Evolutionary conservation across 2,888 invertebrate genomes (phyloP).

Genomic region (Lithophane socia): DNA sequence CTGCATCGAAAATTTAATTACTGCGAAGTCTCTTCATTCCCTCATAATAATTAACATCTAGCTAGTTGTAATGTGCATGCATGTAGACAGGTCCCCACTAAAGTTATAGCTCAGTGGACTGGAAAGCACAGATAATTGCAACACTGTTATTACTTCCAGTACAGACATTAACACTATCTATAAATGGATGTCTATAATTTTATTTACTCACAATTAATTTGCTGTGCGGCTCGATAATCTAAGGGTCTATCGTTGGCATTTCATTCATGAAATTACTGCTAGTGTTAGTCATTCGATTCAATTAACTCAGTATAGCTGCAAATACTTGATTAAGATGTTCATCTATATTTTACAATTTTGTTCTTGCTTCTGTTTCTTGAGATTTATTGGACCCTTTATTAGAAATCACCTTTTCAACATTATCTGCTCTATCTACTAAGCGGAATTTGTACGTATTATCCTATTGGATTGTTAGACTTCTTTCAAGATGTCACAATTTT

Average conservation of each 20-base stretch:
- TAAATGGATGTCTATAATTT: slow-evolving; percentile 55
- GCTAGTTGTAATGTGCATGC: slow-evolving; percentile 33
- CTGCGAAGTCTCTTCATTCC: slow-evolving; percentile 23
- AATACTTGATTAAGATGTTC: slow-evolving; percentile 34
- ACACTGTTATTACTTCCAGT: slow-evolving; percentile 65
- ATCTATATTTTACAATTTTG: slow-evolving; percentile 9
- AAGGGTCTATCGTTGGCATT: slow-evolving; percentile 33
- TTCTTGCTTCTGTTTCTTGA: slow-evolving; percentile 1
- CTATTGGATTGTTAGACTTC: not conserved
- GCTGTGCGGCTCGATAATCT: slow-evolving; percentile 37
- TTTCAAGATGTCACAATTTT: not conserved
- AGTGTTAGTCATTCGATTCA: slow-evolving; percentile 53
- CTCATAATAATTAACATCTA: slow-evolving; percentile 31
- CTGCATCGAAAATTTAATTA: slow-evolving; percentile 33
- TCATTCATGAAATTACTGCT: slow-evolving; percentile 53
- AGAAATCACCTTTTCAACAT: not conserved
- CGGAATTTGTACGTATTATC: not conserved
- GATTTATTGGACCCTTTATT: not conserved
- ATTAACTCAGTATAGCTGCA: slow-evolving; percentile 37
- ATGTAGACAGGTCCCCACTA: slow-evolving; percentile 53
- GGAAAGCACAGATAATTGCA: slow-evolving; percentile 77
- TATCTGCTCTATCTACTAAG: not conserved
- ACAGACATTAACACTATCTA: slow-evolving; percentile 46
- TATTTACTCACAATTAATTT: slow-evolving; percentile 54
- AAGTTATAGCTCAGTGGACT: slow-evolving; percentile 70